Evolutionary conservation across 37 sponge, comb jelly and placozoan genomes (phyloP).

Genomic region (Oopsacas minuta): DNA sequence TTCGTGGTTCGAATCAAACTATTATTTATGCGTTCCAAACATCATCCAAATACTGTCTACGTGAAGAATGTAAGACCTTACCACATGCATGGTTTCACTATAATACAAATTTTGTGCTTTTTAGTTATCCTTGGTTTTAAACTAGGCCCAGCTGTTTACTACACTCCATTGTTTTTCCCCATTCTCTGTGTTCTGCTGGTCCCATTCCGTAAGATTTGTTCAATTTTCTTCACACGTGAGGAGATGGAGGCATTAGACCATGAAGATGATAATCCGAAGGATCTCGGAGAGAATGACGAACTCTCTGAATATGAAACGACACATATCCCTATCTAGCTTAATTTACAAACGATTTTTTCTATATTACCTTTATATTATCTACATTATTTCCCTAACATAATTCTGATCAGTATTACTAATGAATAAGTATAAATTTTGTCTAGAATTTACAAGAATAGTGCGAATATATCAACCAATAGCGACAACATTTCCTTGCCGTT

Average conservation of each 20-base stretch:
- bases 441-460: too few relatives aligned
- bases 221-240: neutral
- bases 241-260: neutral
- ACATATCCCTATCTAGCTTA: neutral
- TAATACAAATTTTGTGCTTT: neutral
- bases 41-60: neutral
- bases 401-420: too few relatives aligned
- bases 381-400: too few relatives aligned
- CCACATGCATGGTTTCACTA: neutral
- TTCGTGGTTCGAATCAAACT: neutral
- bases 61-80: neutral
- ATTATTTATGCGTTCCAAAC: neutral
- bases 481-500: too few relatives aligned
- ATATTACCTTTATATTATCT: too few relatives aligned
- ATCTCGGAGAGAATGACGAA: neutral
- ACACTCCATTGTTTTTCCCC: neutral
- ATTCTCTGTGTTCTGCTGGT: neutral
- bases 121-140: neutral
- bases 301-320: neutral
- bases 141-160: neutral
- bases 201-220: neutral
- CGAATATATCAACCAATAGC: too few relatives aligned
- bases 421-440: too few relatives aligned
- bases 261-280: constrained; percentile 13
- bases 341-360: too few relatives aligned